Conservation (phyloP, 92 coral and sea anemone genomes). For the Zoanthus sansibaricus region DNA sequence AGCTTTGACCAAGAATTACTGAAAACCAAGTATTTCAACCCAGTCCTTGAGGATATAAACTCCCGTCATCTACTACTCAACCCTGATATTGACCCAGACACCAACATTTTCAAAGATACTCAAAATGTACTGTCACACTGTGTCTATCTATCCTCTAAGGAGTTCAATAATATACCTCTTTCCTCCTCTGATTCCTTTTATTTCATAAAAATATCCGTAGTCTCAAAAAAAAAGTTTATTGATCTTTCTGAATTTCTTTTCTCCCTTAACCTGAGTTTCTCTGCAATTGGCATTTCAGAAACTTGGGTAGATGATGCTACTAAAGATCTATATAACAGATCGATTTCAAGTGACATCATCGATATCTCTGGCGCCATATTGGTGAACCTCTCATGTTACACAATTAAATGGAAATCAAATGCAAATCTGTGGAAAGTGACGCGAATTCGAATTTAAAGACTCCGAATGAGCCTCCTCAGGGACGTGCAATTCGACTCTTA, state of each 20-base stretch:
- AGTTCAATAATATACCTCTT: constrained; percentile 53
- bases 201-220: constrained; percentile 58
- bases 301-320: constrained; percentile 51
- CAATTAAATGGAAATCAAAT: no score
- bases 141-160: constrained; percentile 43
- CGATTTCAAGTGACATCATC: no score
- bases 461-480: background rate
- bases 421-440: no score
- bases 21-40: constrained; percentile 3
- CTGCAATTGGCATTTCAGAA: constrained; percentile 58
- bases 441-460: background rate
- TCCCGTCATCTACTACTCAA: constrained; percentile 39
- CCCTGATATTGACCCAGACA: constrained; percentile 60
- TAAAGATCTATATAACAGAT: background rate
- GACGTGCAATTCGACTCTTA: background rate
- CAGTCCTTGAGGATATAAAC: constrained; percentile 30
- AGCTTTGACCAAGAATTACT: constrained; percentile 7
- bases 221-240: constrained; percentile 49
- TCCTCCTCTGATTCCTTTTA: constrained; percentile 32
- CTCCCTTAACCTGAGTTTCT: constrained; percentile 50
- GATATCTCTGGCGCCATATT: no score
- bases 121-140: constrained; percentile 47
- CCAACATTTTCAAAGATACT: constrained; percentile 45
- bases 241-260: constrained; percentile 59
- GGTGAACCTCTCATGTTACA: no score